These are phyloP conservation scores for Thrips palmi DNA, from an alignment of 1,140 invertebrate genomes.

Conservation along the genomic window DNA sequence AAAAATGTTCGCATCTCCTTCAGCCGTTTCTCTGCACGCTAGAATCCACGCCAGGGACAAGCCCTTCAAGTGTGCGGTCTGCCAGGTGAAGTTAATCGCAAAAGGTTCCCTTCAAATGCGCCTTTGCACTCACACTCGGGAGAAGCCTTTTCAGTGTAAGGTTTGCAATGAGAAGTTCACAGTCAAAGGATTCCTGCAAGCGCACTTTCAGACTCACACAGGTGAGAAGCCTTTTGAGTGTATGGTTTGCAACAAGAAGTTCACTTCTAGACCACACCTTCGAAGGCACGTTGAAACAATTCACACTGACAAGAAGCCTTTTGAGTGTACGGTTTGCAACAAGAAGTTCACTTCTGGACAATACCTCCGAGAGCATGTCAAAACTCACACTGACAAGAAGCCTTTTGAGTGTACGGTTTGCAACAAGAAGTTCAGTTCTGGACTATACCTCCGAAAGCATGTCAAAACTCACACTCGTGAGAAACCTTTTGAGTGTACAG, in stretches of 20 bases:
- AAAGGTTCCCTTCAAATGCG: no score
- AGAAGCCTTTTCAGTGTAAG: no score
- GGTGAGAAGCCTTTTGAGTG: slow-evolving; percentile 16
- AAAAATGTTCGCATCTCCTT: no score
- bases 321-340: slow-evolving; percentile 26
- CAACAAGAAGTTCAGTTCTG: slow-evolving; percentile 19
- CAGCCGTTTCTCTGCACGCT: no score
- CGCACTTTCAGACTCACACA: no score
- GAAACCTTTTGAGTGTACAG: slow-evolving; percentile 33
- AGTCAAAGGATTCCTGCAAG: no score
- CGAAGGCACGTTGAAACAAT: slow-evolving; percentile 18
- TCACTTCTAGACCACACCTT: slow-evolving; percentile 15
- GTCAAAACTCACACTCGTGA: slow-evolving; percentile 28
- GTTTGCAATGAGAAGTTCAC: no score
- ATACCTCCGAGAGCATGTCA: slow-evolving; percentile 47
- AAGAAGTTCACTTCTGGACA: slow-evolving; percentile 25
- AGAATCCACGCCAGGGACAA: no score
- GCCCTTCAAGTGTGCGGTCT: no score
- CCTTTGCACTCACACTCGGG: no score
- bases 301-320: slow-evolving; percentile 28
- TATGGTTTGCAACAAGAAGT: slow-evolving; percentile 16
- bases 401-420: slow-evolving; percentile 30
- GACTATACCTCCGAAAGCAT: slow-evolving; percentile 23
- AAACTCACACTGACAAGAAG: slow-evolving; percentile 54
- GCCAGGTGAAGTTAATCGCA: no score